Evolutionary conservation across 2,113 vertebrate genomes (phyloP), one percentile per base, ranked within the genome.

Genomic region (Chrysemys picta): DNA sequence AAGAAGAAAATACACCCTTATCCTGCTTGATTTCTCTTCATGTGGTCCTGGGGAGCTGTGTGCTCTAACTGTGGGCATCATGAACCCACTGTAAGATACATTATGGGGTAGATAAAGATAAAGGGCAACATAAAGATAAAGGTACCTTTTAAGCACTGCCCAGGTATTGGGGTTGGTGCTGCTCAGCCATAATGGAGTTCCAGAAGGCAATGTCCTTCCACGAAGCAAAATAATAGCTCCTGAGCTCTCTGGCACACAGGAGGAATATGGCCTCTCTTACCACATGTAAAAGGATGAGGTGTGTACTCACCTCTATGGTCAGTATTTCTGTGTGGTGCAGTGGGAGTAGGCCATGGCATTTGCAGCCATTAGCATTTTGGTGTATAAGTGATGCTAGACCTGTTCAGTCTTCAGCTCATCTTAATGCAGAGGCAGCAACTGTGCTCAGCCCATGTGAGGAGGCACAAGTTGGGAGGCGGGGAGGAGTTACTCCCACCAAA

Each of bases 391-490:
- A 45, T n/a, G 62, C 62, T 8, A 35, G 62, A 65, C 14, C 29
- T 31, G 31, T 65, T 65, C 31, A 19, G 62, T 35, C 3, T 65
- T 65, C 62, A 65, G 62, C 13, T 65, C 62, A 65, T 65, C 31
- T 69, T 69, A 69, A 69, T 69, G 13, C 29, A 65, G 29, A 31
- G 13, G 12, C 59, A 65, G 59, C 59, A 65, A 65, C 59, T 69
- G 62, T 35, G 62, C 35, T 69, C 35, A 69, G 35, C 16, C 35
- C 35, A n/a, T 91, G 79, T 56, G 81, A 80, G 52, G 22, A 38
- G 87, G 7, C 53, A 80, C 38, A 75, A 92, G 86, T 49, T n/a
- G 88, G 85, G 76, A n/a, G 80, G 83, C 69, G 57, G 87, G 65
- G 80, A 88, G 65, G 78, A 88, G 25, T 87, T 85, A 82, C 91